These are phyloP conservation scores for Drosophila macrospina DNA, from an alignment of 2,888 invertebrate species.

Conservation along the genomic window DNA sequence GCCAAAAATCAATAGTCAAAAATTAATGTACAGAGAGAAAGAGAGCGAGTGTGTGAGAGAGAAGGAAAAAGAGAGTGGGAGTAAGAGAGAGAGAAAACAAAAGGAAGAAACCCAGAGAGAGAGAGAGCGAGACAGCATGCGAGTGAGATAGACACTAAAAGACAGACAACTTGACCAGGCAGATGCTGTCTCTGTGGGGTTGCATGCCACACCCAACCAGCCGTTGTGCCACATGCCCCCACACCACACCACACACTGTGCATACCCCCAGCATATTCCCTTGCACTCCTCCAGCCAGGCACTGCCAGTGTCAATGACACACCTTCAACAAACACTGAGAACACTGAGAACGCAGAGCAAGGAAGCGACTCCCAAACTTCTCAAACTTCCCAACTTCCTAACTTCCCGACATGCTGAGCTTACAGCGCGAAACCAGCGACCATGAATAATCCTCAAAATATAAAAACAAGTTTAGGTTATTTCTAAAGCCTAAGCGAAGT, in stretches of 20 bases:
- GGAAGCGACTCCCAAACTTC: slow-evolving; percentile 51
- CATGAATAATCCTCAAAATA: slow-evolving; percentile 60
- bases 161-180: slow-evolving; percentile 20
- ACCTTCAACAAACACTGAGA: slow-evolving; percentile 58
- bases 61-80: not conserved
- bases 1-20: slow-evolving; percentile 67
- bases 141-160: not conserved
- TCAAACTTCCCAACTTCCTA: slow-evolving; percentile 35
- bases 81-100: not conserved
- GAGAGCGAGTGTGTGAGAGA: no score
- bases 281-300: slow-evolving; percentile 18
- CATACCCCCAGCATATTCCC: not conserved
- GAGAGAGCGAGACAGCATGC: no score
- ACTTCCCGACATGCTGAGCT: slow-evolving; percentile 21
- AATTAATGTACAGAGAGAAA: slow-evolving; percentile 26
- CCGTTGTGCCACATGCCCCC: not conserved
- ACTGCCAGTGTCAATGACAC: slow-evolving; percentile 67
- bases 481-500: not conserved
- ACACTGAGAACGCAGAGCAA: slow-evolving; percentile 35
- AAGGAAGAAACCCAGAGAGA: not conserved
- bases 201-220: slow-evolving; percentile 61
- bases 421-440: slow-evolving; percentile 47
- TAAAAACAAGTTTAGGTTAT: slow-evolving; percentile 1
- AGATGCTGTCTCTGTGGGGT: slow-evolving; percentile 56
- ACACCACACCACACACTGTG: not conserved